These are phyloP conservation scores for Coleophora deauratella DNA, from an alignment of 2,888 invertebrate species.

Conservation along the genomic window DNA sequence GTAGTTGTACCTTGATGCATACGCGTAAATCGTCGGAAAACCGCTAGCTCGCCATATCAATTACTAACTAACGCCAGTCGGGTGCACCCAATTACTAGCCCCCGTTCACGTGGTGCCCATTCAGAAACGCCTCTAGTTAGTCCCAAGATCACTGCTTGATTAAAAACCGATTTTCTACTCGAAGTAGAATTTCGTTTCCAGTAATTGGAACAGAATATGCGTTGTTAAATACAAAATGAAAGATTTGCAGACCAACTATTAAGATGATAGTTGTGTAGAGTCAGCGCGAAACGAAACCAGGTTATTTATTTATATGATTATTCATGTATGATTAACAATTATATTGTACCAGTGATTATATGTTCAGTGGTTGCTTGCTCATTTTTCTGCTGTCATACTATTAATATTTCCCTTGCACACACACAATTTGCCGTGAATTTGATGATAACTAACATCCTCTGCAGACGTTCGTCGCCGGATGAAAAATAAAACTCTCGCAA, in stretches of 20 bases:
- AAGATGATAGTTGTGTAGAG: conserved; percentile 3
- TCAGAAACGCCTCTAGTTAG: conserved; percentile 35
- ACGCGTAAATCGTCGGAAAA: conserved; percentile 35
- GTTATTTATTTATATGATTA: too few species aligned
- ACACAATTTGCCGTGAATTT: too few species aligned
- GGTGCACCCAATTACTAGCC: conserved; percentile 66
- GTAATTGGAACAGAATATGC: conserved; percentile 8
- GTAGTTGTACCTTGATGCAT: conserved; percentile 45
- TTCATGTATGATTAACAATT: too few species aligned
- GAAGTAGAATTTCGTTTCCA: conserved; percentile 7
- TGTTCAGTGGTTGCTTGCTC: too few species aligned
- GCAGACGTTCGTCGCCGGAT: too few species aligned
- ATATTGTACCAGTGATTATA: too few species aligned
- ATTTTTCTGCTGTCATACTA: too few species aligned
- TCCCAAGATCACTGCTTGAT: conserved; percentile 11
- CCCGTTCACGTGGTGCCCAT: conserved; percentile 63
- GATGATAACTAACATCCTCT: too few species aligned
- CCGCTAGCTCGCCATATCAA: conserved; percentile 68
- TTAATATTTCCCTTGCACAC: too few species aligned
- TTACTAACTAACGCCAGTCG: conserved; percentile 62
- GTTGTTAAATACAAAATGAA: conserved; percentile 8
- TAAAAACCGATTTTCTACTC: conserved; percentile 20
- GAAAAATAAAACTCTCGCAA: too few species aligned
- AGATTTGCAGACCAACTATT: conserved; percentile 1
- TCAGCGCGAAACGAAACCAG: too few species aligned